Conservation (phyloP, 2,888 invertebrate genomes). For the Cantharis lateralis region DNA sequence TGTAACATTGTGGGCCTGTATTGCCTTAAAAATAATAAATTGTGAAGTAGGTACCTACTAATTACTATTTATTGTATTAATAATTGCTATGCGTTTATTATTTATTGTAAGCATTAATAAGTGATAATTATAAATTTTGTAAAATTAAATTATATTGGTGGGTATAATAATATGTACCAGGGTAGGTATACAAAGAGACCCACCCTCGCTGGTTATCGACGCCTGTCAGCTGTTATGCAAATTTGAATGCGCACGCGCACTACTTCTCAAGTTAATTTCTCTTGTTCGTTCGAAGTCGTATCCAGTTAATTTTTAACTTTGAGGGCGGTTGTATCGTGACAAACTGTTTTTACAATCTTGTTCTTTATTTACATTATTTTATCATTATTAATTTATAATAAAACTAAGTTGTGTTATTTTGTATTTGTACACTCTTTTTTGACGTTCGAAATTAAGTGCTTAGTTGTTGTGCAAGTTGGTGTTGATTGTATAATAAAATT, state of each 20-base stretch:
- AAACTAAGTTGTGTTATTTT: not conserved
- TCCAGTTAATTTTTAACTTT: constrained; percentile 46
- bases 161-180: not conserved
- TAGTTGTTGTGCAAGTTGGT: not conserved
- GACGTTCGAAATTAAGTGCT: not conserved
- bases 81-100: too few species aligned
- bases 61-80: too few species aligned
- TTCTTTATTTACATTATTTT: constrained; percentile 43
- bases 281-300: constrained; percentile 37
- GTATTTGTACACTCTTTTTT: not conserved
- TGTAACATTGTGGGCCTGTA: too few species aligned
- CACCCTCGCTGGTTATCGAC: constrained; percentile 24
- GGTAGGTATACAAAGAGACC: not conserved
- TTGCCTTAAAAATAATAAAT: too few species aligned
- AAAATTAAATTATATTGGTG: not conserved
- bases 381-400: constrained; percentile 24
- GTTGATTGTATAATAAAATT: not conserved
- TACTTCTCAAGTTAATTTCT: constrained; percentile 6
- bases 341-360: constrained; percentile 38
- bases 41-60: too few species aligned
- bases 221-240: constrained; percentile 47
- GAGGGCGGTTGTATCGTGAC: constrained; percentile 39
- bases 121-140: not conserved
- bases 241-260: constrained; percentile 38
- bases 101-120: too few species aligned